Percentiles rank a stretch among this genome's conserved stretches.
Evolutionary conservation across 1,140 invertebrate species (phyloP).

Genomic region (Drosophila fuyamai): DNA sequence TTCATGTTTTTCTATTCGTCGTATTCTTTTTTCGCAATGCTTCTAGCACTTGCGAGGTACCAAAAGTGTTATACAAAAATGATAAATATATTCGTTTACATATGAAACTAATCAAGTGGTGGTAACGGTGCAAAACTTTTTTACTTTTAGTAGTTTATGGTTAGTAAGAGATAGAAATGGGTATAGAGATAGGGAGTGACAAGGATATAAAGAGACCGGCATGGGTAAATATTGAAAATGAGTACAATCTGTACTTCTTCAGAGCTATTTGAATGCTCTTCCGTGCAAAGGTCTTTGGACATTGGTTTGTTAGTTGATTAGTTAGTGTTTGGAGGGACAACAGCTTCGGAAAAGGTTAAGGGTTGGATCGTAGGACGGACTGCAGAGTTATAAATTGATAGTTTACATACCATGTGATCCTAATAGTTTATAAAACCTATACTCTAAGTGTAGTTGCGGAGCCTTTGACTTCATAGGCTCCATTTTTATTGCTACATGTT

Average conservation of each 20-base stretch:
- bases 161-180: conserved; percentile 50
- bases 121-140: conserved; percentile 80
- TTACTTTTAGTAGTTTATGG: conserved; percentile 40
- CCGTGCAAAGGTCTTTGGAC: not conserved
- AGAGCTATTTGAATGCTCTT: not conserved
- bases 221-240: not conserved
- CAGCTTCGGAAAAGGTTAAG: conserved; percentile 17
- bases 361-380: conserved; percentile 21
- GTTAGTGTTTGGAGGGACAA: conserved; percentile 18
- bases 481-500: conserved; percentile 99
- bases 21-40: conserved; percentile 37
- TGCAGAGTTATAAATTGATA: conserved; percentile 7
- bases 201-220: conserved; percentile 11
- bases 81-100: conserved; percentile 31
- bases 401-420: conserved; percentile 93
- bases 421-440: conserved; percentile 99
- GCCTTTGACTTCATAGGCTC: conserved; percentile 99
- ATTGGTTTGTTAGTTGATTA: conserved; percentile 26
- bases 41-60: conserved; percentile 14
- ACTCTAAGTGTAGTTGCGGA: conserved; percentile 99
- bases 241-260: conserved; percentile 13
- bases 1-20: conserved; percentile 70
- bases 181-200: conserved; percentile 16
- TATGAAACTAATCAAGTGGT: conserved; percentile 70
- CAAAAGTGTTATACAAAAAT: conserved; percentile 29